Evolutionary conservation across 1,140 invertebrate species (phyloP), one percentile per base, ranked within the genome.

Genomic region (Fopius arisanus): DNA sequence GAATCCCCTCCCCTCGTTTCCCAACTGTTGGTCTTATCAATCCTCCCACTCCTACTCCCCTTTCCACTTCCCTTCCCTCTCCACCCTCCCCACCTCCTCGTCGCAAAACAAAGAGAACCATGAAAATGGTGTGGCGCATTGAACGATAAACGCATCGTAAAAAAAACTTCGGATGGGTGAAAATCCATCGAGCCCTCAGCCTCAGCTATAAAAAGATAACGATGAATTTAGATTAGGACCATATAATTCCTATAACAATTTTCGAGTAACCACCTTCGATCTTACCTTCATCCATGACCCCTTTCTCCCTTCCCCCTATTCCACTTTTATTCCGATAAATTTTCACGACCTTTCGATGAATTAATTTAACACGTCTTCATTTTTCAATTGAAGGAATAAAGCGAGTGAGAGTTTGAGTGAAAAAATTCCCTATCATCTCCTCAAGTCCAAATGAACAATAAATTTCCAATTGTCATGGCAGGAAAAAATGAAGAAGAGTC

Each of bases 151-250:
- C 75, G 76, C 78, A 78, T 80, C 74, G 70, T 79, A 78, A 78
- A 79, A 74, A 67, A 66, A 71, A 77, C 77, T 78, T 80, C 29
- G 19, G 23, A 28, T 62, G 41, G 67, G 33, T 33, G 59, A 12
- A 43, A 72, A 43, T 16, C 7, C 51, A 29, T n/a, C 48, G 28
- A 16, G 33, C 19, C 19, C 33, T 65, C 31, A 66, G 26, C 23
- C 29, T 43, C 59, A 65, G 19, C 31, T 23, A 71, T 33, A 63
- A 71, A 40, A 33, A 16, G 14, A 51, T 31, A 43, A 79, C 78
- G 76, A 79, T 82, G 81, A 82, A 81, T 80, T 81, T 82, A 81
- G 79, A 82, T 78, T 79, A 80, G 77, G 76, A 78, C 78, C 78
- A 80, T 78, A 74, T 65, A 68, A 73, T 63, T 65, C 31, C 62